Conservation (phyloP, 2,888 invertebrate genomes). For the Siphonodentalium dalli region DNA sequence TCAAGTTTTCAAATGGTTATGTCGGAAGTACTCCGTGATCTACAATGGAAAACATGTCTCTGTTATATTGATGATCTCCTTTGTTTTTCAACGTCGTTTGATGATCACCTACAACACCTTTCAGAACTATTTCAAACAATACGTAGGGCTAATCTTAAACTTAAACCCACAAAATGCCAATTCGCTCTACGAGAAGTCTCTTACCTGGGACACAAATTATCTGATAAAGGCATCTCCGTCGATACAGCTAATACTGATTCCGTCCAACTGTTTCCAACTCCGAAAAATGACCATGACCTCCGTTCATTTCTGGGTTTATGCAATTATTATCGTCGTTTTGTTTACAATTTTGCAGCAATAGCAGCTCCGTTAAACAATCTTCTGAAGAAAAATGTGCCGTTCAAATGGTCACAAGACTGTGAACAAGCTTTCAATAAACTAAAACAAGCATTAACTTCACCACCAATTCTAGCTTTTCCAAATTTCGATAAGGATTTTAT, state of each 20-base stretch:
- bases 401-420: slow-evolving; percentile 25
- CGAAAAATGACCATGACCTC: slow-evolving; percentile 21
- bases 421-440: slow-evolving; percentile 15
- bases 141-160: slow-evolving; percentile 22
- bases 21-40: slow-evolving; percentile 25
- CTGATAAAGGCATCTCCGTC: slow-evolving; percentile 25
- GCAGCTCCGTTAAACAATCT: slow-evolving; percentile 25
- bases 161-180: slow-evolving; percentile 31
- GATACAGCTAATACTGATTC: slow-evolving; percentile 20
- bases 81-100: slow-evolving; percentile 21
- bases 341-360: slow-evolving; percentile 20
- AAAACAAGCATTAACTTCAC: slow-evolving; percentile 8
- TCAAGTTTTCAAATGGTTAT: slow-evolving; percentile 26
- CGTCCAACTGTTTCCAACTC: slow-evolving; percentile 13
- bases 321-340: slow-evolving; percentile 26
- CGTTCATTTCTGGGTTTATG: slow-evolving; percentile 24
- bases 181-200: slow-evolving; percentile 25
- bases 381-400: slow-evolving; percentile 20
- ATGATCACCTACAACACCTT: slow-evolving; percentile 29
- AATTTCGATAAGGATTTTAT: slow-evolving; percentile 24
- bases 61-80: slow-evolving; percentile 34
- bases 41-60: slow-evolving; percentile 30
- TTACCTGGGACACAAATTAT: slow-evolving; percentile 30
- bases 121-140: slow-evolving; percentile 24
- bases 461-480: slow-evolving; percentile 27